Conservation (phyloP, 2,888 invertebrate species). For the Beris morrisii region DNA sequence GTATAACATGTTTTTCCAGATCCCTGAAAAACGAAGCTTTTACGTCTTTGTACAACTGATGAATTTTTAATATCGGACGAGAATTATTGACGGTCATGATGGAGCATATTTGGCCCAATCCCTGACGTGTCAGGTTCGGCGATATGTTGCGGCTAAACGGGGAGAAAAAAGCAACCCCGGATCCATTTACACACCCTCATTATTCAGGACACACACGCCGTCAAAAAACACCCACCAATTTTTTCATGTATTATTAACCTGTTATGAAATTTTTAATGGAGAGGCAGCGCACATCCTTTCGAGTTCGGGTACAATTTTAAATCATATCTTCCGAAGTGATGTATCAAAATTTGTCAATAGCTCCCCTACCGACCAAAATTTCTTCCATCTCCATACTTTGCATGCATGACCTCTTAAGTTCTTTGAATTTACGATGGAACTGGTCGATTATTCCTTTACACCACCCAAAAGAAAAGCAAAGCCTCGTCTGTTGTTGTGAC, state of each 20-base stretch:
- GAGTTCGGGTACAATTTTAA: too few relatives aligned
- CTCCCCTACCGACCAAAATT: too few relatives aligned
- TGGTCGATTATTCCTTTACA: slow-evolving; percentile 21
- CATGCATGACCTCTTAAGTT: too few relatives aligned
- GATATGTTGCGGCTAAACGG: neutral
- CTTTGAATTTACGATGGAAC: slow-evolving; percentile 10
- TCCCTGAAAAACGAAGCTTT: slow-evolving; percentile 14
- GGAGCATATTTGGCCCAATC: slow-evolving; percentile 25
- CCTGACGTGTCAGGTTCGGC: slow-evolving; percentile 10
- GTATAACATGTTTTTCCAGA: neutral
- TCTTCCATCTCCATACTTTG: too few relatives aligned
- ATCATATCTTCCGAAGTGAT: too few relatives aligned
- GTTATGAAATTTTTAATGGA: slow-evolving; percentile 1
- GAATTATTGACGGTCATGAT: slow-evolving; percentile 36
- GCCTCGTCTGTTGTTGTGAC: slow-evolving; percentile 16
- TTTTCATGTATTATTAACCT: slow-evolving; percentile 9
- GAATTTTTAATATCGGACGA: slow-evolving; percentile 35
- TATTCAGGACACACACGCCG: neutral
- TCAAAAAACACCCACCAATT: neutral
- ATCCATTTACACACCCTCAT: neutral
- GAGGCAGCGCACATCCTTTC: neutral
- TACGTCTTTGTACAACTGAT: slow-evolving; percentile 28
- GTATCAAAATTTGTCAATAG: too few relatives aligned
- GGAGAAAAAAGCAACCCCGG: neutral
- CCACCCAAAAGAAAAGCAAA: slow-evolving; percentile 15